Evolutionary conservation across 2,888 invertebrate species (phyloP).

Genomic region (Spilarctia lutea): DNA sequence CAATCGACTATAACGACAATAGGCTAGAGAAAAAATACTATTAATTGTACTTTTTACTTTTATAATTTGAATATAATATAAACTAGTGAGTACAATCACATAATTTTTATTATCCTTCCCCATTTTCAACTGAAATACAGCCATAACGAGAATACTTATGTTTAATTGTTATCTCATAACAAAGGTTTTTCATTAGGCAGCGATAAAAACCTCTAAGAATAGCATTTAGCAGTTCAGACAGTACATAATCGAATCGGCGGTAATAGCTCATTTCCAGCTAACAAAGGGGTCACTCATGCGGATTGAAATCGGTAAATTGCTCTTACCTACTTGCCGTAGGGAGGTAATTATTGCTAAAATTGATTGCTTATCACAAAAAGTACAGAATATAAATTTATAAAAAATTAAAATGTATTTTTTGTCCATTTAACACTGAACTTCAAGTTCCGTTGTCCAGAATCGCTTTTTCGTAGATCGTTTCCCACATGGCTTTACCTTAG

Average conservation of each 20-base stretch:
- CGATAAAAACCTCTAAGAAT: conserved; percentile 44
- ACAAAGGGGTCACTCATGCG: conserved; percentile 77
- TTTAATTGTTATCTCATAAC: conserved; percentile 31
- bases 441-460: neutral
- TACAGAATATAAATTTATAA: conserved; percentile 13
- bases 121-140: neutral
- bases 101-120: neutral
- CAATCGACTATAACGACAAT: neutral
- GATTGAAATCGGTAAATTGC: conserved; percentile 76
- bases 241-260: conserved; percentile 70
- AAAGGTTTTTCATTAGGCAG: conserved; percentile 45
- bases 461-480: neutral
- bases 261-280: conserved; percentile 77
- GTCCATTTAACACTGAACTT: neutral
- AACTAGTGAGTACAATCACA: neutral
- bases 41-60: neutral
- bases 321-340: conserved; percentile 64
- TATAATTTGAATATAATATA: neutral
- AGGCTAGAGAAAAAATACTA: neutral
- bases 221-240: conserved; percentile 46
- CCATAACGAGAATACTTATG: conserved; percentile 3
- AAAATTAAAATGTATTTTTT: neutral
- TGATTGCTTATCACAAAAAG: conserved; percentile 45
- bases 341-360: conserved; percentile 67
- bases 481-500: neutral